Evolutionary conservation across 2,888 invertebrate species (phyloP).

Genomic region (Magallana nippona): DNA sequence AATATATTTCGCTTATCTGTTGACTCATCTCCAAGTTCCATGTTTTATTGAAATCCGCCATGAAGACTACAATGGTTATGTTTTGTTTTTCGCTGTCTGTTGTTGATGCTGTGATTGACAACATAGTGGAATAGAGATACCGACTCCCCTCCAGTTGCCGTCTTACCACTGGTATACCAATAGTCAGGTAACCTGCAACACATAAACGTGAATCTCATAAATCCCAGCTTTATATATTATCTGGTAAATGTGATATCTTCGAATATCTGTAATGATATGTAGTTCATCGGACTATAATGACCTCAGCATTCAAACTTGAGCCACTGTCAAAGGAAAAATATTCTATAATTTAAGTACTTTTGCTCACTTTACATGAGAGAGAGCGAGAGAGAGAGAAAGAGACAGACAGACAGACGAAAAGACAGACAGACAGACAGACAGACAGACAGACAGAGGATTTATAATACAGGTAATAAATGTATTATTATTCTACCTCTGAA

Average conservation of each 20-base stretch:
- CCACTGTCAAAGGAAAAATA: too few species aligned
- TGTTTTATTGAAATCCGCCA: conserved; percentile 76
- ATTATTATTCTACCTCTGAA: too few species aligned
- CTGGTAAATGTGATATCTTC: neutral
- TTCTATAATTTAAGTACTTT: too few species aligned
- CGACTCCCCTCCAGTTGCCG: conserved; percentile 73
- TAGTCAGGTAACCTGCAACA: conserved; percentile 76
- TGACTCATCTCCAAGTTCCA: conserved; percentile 60
- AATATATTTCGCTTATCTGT: conserved; percentile 56
- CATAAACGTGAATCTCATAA: neutral
- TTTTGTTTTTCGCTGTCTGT: conserved; percentile 68
- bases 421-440: too few species aligned
- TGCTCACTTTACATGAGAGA: too few species aligned
- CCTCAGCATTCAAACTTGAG: too few species aligned
- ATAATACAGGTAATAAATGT: too few species aligned
- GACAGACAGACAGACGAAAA: too few species aligned
- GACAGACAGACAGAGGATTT: too few species aligned
- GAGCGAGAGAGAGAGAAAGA: too few species aligned
- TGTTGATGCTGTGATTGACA: conserved; percentile 77
- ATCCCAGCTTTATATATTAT: neutral
- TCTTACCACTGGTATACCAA: conserved; percentile 79
- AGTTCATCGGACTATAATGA: too few species aligned
- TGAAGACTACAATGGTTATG: conserved; percentile 77
- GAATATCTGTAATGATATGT: too few species aligned
- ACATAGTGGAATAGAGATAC: conserved; percentile 78